These are phyloP conservation scores for Mirza zaza DNA, from an alignment of 2,113 vertebrate species.

Conservation along the genomic window DNA sequence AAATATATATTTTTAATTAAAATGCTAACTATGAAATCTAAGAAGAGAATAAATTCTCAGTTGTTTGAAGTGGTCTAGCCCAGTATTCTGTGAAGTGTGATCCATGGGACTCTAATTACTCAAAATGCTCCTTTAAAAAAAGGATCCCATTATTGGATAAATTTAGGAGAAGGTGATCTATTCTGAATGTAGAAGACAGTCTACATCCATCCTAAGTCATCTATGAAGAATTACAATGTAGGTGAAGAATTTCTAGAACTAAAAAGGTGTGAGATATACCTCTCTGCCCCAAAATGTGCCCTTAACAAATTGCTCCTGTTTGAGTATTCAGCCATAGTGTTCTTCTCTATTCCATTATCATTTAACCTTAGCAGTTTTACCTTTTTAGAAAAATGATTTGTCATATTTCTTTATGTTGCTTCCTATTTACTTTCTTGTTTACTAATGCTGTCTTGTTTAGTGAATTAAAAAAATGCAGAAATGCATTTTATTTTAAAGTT, in stretches of 20 bases:
- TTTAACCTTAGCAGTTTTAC: slow-evolving; percentile 65
- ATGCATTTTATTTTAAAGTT: slow-evolving; percentile 88
- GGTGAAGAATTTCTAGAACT: neutral
- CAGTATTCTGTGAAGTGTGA: neutral
- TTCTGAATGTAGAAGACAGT: neutral
- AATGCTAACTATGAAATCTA: neutral
- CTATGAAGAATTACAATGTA: neutral
- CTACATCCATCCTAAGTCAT: neutral
- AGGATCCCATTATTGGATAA: neutral
- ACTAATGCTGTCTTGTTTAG: slow-evolving; percentile 87
- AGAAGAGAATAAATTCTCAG: neutral
- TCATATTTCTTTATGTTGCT: slow-evolving; percentile 81
- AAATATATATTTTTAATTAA: neutral
- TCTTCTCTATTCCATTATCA: slow-evolving; percentile 39
- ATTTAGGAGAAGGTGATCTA: neutral
- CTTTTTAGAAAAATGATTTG: slow-evolving; percentile 64
- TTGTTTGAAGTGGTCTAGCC: neutral
- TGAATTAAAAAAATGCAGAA: slow-evolving; percentile 84
- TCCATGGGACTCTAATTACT: neutral
- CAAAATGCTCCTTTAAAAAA: neutral
- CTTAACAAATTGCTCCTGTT: slow-evolving; percentile 30
- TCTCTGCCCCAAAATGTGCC: neutral
- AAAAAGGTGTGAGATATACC: neutral
- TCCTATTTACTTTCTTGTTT: slow-evolving; percentile 85
- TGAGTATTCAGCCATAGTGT: neutral